These are phyloP conservation scores for Drosophila fuyamai DNA, from an alignment of 1,140 invertebrate genomes.

Conservation along the genomic window DNA sequence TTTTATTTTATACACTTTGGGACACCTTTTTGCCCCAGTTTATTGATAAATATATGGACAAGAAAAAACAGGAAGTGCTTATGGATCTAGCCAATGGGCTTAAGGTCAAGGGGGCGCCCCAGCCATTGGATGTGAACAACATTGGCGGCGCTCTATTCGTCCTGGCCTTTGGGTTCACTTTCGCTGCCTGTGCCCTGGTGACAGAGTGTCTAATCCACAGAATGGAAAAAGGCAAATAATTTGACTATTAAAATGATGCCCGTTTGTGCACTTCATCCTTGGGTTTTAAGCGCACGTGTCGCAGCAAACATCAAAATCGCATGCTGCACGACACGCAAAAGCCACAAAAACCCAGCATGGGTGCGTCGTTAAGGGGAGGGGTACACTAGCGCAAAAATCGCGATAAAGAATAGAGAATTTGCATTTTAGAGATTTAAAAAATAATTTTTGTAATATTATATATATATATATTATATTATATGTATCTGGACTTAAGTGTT, in stretches of 20 bases:
- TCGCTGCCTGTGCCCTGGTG: slow-evolving; percentile 40
- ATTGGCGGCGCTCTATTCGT: slow-evolving; percentile 73
- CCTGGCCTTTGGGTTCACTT: slow-evolving; percentile 65
- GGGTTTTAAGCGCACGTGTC: slow-evolving; percentile 28
- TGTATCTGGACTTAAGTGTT: too few species aligned
- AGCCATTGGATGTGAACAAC: slow-evolving; percentile 61
- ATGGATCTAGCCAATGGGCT: slow-evolving; percentile 57
- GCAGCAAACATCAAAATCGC: slow-evolving; percentile 49
- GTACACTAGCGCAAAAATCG: slow-evolving; percentile 1
- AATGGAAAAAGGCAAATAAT: slow-evolving; percentile 30
- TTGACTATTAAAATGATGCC: slow-evolving; percentile 33
- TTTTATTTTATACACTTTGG: background rate
- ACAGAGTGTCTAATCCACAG: slow-evolving; percentile 35
- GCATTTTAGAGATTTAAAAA: too few species aligned
- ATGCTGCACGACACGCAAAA: slow-evolving; percentile 41
- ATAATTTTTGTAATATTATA: too few species aligned
- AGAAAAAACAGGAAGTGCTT: slow-evolving; percentile 65
- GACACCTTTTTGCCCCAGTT: slow-evolving; percentile 6
- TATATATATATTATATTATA: too few species aligned
- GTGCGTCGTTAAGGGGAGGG: background rate
- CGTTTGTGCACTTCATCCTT: slow-evolving; percentile 28
- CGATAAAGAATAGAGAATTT: background rate
- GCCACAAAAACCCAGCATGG: slow-evolving; percentile 29
- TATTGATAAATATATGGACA: slow-evolving; percentile 68
- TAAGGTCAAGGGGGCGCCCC: slow-evolving; percentile 58